phyloP scores from a whole-genome alignment of 2,797 vertebrate species.

The Rousettus madagascariensis region DNA sequence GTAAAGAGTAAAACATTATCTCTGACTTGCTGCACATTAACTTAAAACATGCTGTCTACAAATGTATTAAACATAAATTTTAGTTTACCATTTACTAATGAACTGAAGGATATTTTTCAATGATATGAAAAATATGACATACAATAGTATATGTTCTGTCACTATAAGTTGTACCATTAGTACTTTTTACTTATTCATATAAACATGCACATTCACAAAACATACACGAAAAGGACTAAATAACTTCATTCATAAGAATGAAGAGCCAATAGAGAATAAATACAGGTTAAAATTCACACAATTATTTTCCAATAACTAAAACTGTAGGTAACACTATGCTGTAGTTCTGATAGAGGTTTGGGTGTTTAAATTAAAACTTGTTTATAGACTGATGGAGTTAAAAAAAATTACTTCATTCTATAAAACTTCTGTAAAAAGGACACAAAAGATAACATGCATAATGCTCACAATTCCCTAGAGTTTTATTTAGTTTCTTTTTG shows the following conservation, averaged over 20 bases:
- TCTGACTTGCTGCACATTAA: background rate
- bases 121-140: background rate
- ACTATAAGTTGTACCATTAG: background rate
- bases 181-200: background rate
- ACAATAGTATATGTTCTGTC: background rate
- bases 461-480: background rate
- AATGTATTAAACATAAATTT: background rate
- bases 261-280: background rate
- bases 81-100: background rate
- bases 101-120: background rate
- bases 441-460: background rate
- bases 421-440: background rate
- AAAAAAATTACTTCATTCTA: background rate
- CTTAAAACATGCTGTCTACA: background rate
- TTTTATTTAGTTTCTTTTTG: background rate
- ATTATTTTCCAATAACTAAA: background rate
- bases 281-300: background rate
- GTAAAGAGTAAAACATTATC: background rate
- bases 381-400: background rate
- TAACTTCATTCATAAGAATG: background rate
- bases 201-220: background rate
- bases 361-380: background rate
- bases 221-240: background rate
- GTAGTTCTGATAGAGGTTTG: background rate
- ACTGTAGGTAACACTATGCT: background rate